Evolutionary conservation across 1,140 invertebrate species (phyloP), one percentile per base, ranked within the genome.

Genomic region (Popillia japonica): DNA sequence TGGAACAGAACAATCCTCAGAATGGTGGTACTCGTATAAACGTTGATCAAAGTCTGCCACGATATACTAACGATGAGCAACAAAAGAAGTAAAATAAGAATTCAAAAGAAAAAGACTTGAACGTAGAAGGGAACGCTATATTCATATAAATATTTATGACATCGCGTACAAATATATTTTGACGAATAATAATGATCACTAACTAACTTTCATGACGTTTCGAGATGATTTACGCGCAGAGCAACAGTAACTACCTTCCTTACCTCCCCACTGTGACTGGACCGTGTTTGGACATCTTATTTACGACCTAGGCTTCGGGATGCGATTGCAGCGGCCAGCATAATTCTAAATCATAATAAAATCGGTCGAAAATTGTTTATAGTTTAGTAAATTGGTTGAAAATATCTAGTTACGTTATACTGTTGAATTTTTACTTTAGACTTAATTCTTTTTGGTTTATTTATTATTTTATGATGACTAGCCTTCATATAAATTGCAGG

Each of bases 161-260:
- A 48, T 48, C 44, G 10, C 44, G 44, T 48, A 48, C 44, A 48
- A 48, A 48, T 48, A 48, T 48, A 48, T 48, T 48, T 48, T 48
- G 44, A 48, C 44, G 44, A 48, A 48, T 48, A 48, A 48, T 48
- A 48, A 48, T 48, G 44, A 48, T 48, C 44, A 48, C 44, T 48
- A 48, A 48, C 44, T 48, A 48, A 48, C 44, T 48, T 48, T 48
- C 44, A 48, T 48, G 44, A 48, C 44, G 44, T 34, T 48, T 48
- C 44, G 44, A 48, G 44, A 48, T 48, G 44, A 48, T 48, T 48
- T 48, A 48, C 44, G 44, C 44, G 44, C 10, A 17, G 44, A 17
- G 44, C 44, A 48, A 48, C 27, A 34, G 27, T 34, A 34, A 34
- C 27, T 34, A 34, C 27, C 27, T 34, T 34, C 27, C 27, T 34